Evolutionary conservation across 2,113 vertebrate species (phyloP).

Genomic region (Elachura formosa): DNA sequence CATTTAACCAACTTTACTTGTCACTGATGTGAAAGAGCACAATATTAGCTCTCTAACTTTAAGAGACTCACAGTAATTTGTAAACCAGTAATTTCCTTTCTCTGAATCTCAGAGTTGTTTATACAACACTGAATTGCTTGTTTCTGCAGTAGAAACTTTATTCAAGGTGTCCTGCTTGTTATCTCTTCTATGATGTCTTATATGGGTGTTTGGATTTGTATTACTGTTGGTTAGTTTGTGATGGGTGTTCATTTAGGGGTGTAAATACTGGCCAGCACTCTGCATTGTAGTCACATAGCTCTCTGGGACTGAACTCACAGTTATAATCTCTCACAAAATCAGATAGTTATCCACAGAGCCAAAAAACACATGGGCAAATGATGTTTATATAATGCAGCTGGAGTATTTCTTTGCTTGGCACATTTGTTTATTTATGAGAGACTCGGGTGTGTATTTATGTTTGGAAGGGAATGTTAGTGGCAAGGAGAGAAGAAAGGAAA

Average conservation of each 20-base stretch:
- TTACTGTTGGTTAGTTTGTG: not conserved
- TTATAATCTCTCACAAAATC: not conserved
- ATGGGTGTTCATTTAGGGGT: slow-evolving; percentile 24
- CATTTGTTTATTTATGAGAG: not conserved
- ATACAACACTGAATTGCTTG: not conserved
- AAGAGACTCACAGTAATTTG: not conserved
- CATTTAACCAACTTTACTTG: not conserved
- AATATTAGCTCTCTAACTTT: not conserved
- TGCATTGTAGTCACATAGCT: slow-evolving; percentile 3
- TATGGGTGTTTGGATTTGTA: slow-evolving; percentile 10
- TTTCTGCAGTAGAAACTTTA: slow-evolving; percentile 3
- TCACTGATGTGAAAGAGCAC: not conserved
- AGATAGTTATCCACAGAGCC: not conserved
- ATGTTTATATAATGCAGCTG: not conserved
- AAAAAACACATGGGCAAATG: not conserved
- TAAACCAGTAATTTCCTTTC: not conserved
- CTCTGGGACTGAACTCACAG: not conserved
- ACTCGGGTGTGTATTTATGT: not conserved
- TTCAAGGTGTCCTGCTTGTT: not conserved
- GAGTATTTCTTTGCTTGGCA: not conserved
- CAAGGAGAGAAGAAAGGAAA: not conserved
- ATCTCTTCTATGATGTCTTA: not conserved
- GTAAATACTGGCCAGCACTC: not conserved
- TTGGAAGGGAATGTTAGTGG: not conserved
- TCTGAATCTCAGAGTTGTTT: slow-evolving; percentile 22